Evolutionary conservation across 2,888 invertebrate species (phyloP), one percentile per base, ranked within the genome.

Genomic region (Rotaria magnacalcarata): DNA sequence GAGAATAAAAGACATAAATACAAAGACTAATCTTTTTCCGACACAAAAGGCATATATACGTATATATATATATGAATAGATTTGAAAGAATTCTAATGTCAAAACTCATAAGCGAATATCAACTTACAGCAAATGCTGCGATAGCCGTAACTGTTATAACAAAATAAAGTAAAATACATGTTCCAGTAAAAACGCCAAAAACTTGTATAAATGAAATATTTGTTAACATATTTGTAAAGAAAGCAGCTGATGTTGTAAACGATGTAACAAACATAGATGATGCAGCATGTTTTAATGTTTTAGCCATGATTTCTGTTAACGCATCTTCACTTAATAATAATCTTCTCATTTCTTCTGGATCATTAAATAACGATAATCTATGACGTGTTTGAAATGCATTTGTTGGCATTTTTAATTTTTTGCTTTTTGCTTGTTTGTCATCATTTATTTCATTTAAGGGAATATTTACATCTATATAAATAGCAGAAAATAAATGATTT

Each of bases 261-360:
- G 96, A 95, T 6, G 97, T 97, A 14, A 97, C 95, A 90, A 96
- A 94, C 94, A 98, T 96, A n/a, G 97, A 95, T 58, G 94, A 92
- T 85, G 95, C 93, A 21, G 97, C 95, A 92, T 97, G 96, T 88
- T 93, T 93, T 90, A 97, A 93, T 11, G 96, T 95, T 89, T 94
- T 93, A 86, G 89, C 88, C 50, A 91, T 89, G 43, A 91, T 88
- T 87, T 90, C 93, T 60, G 93, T 92, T 86, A 95, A 91, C 80
- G 93, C 92, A 86, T 92, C 93, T 90, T 90, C 90, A 90, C 91
- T 90, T 91, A 92, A 89, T 91, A 92, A 89, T 11, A 91, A 90
- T 88, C 24, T 16, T 43, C 80, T 50, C 34, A 85, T 75, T 74
- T 86, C 85, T 27, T 56, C 85, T 47, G 75, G 84, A 75, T 86